Percentiles rank a stretch among this genome's conserved stretches.
Conservation (phyloP, 2,797 vertebrate species). For the Numenius phaeopus region DNA sequence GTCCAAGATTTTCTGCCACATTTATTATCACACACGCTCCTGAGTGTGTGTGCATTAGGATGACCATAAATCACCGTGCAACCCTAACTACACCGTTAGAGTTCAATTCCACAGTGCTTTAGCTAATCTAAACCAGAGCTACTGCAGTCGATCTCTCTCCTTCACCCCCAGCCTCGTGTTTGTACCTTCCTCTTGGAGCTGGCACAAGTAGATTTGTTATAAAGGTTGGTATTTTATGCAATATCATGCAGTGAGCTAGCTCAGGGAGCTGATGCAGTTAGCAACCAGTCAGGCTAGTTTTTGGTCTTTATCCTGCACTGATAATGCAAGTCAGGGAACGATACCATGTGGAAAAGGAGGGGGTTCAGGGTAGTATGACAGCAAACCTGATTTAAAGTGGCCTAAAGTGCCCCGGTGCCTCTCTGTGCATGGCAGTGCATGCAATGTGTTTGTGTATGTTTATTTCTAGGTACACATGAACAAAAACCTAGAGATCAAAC, state of each 20-base stretch:
- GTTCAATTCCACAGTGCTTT: neutral
- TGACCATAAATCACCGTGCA: neutral
- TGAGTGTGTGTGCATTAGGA: fast-evolving
- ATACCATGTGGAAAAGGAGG: neutral
- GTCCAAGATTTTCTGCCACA: neutral
- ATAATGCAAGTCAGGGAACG: neutral
- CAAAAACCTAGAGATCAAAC: neutral
- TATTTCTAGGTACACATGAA: neutral
- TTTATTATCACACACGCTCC: neutral
- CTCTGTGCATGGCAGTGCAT: fast-evolving
- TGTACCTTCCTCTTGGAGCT: neutral
- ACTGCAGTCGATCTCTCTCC: neutral
- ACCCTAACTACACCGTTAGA: neutral
- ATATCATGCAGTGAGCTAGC: neutral
- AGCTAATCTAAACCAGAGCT: neutral
- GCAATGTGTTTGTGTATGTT: neutral
- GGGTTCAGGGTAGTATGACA: neutral
- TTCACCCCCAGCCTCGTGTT: neutral
- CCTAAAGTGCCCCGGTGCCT: fast-evolving
- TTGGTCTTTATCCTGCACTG: neutral
- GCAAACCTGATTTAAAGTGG: neutral
- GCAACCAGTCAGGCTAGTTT: neutral
- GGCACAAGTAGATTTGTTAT: neutral
- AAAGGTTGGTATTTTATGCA: neutral
- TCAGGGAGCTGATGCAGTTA: neutral